Base-by-base conservation (phyloP, 30 jellyfish, hydroid and myxozoan species). In the Catostylus mosaicus region DNA sequence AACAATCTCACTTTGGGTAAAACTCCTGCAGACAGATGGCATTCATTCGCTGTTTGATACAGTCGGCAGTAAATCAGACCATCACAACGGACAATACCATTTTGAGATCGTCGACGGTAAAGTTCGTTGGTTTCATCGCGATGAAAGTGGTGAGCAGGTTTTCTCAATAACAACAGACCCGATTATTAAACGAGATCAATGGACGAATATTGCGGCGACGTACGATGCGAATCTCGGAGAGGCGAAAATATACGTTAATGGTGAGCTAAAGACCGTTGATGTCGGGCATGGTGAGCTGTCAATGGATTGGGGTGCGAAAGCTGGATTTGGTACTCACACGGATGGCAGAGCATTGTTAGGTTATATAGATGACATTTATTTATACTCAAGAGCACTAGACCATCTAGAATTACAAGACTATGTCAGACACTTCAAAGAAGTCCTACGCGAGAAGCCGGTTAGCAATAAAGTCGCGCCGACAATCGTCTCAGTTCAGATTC, bases 251-350 rank as follows among this genome's bases (percentile, higher is more conserved):
- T 93, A 46, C 82, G 94, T 93, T 19, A 88, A 93, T 64, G 98
- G 98, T 1, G 90, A 88, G 67, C 38, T 93, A 36, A 78, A 71
- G 67, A 72, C 95, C 0, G 92, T 87, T 12, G 97, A 94, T 35
- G 97, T 80, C 24, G 97, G 97, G 9, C 96, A 75, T 1, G 98
- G 98, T 4, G 83, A 72, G 57, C 66, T 93, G 45, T 80, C 97
- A 19, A 51, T 69, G 75, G 98, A 93, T 64, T 93, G 98, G 98
- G 93, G 97, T 0, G 80, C 90, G 24, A 93, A 88, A 62, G 98
- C 98, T 9, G 98, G 98, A 18, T 93, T 93, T 32, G 98, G 98
- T 0, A 84, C 94, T 8, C 97, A 88, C 23, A 61, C 92, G 29
- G 93, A 85, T 71, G 98, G 97, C 14, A 59, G 94, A 33, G 93